Evolutionary conservation across 1,140 invertebrate species (phyloP).

Genomic region (Nomia melanderi): DNA sequence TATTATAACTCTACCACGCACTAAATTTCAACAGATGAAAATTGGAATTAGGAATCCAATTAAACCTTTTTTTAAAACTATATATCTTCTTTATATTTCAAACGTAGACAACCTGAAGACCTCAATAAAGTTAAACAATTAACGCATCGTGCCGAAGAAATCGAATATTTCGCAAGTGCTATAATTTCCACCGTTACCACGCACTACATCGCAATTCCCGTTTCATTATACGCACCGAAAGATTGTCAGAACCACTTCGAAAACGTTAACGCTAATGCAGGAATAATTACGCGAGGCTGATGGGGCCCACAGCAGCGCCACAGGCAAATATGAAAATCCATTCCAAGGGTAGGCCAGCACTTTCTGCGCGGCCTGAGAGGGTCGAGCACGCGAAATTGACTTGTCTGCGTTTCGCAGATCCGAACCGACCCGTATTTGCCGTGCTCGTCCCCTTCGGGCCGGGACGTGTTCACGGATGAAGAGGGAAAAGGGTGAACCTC

Average conservation of each 20-base stretch:
- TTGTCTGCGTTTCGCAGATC: conserved; percentile 23
- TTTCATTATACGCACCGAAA: no score
- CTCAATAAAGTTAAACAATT: no score
- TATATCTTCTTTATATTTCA: no score
- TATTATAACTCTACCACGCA: no score
- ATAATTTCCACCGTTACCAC: no score
- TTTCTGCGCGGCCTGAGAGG: not conserved
- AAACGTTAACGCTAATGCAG: not conserved
- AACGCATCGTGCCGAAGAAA: no score
- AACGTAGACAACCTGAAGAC: no score
- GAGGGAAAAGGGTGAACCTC: conserved; percentile 11
- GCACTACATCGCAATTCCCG: no score
- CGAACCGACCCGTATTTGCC: conserved; percentile 8
- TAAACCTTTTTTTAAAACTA: no score
- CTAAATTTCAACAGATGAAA: no score
- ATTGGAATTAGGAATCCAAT: no score
- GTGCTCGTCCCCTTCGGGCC: not conserved
- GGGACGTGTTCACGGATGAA: not conserved
- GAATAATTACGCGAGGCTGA: not conserved
- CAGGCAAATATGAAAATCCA: conserved; percentile 21
- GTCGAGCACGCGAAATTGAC: conserved; percentile 33
- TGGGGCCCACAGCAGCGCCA: not conserved
- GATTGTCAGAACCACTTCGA: not conserved
- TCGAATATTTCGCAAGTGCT: no score
- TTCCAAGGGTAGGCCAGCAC: not conserved